Evolutionary conservation across 1,140 invertebrate genomes (phyloP).

Genomic region (Sycophila sp.): DNA sequence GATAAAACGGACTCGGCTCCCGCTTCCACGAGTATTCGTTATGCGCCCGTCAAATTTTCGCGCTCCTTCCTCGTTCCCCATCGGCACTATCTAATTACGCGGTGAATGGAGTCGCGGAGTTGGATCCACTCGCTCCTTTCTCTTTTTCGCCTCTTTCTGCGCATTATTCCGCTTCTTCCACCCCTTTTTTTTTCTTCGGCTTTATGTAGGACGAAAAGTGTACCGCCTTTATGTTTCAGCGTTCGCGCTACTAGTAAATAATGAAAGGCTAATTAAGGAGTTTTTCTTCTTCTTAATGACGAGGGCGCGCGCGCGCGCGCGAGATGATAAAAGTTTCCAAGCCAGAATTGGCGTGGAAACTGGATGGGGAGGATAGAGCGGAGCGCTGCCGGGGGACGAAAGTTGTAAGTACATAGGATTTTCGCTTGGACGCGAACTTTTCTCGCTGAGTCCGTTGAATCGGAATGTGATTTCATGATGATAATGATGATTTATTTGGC

Average conservation of each 20-base stretch:
- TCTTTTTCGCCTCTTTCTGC: slow-evolving; percentile 3
- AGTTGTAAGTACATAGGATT: slow-evolving; percentile 36
- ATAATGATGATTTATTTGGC: slow-evolving; percentile 39
- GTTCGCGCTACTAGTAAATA: neutral
- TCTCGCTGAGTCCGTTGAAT: slow-evolving; percentile 33
- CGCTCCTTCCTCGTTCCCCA: slow-evolving; percentile 14
- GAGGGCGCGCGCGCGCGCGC: neutral
- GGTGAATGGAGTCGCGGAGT: slow-evolving; percentile 16
- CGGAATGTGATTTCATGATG: too few relatives aligned
- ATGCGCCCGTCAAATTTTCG: slow-evolving; percentile 25
- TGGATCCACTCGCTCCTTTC: too few relatives aligned
- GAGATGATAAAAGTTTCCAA: slow-evolving; percentile 34
- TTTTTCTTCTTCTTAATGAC: slow-evolving; percentile 15
- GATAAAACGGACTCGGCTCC: slow-evolving; percentile 6
- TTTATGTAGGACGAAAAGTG: too few relatives aligned
- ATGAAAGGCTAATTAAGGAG: slow-evolving; percentile 24
- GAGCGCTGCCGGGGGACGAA: neutral
- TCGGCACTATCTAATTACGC: slow-evolving; percentile 29
- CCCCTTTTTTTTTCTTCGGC: neutral
- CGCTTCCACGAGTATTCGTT: too few relatives aligned
- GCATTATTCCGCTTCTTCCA: slow-evolving; percentile 25
- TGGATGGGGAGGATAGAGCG: neutral
- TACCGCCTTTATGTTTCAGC: too few relatives aligned
- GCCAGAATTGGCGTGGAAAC: neutral
- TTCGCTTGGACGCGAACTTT: slow-evolving; percentile 35